Base-by-base conservation (phyloP, 2,888 invertebrate species). In the Ferrisia virgata region DNA sequence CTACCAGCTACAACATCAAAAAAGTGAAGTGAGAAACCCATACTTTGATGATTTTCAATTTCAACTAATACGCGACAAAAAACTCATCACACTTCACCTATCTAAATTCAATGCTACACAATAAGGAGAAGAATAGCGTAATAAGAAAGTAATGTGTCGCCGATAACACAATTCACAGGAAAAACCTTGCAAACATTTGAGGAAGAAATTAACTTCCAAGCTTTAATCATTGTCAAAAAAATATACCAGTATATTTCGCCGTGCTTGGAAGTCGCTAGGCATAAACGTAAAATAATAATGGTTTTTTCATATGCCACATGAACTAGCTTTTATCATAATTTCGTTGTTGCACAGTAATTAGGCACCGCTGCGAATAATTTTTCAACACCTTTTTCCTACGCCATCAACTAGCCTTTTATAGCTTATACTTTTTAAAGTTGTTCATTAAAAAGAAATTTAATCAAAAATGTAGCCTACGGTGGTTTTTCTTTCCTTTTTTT, bases 301-400 rank as follows among this genome's bases (percentile, higher is more conserved):
- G 69, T 69, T 69, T 69, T 28, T 53, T 53, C 53, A 53, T 53
- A 53, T 53, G 53, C 53, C 53, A 53, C 53, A 53, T 53, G 53
- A 53, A 53, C 53, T 69, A 69, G 69, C 69, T 69, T 69, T 69
- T 69, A 69, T 53, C 53, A 53, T 69, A 69, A 69, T 69, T 69
- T 69, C 31, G 31, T 31, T 69, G 31, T 69, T 69, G 69, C 69
- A 33, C 31, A 33, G 69, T 33, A 69, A 69, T 69, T 69, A 69
- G 31, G 69, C 53, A 53, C 53, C 22, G 53, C 69, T 69, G 69
- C 31, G 69, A 31, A 18, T 69, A 69, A 69, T 69, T 69, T 69
- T 69, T 69, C 69, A 53, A 53, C 53, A 33, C 69, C 69, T 69
- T 69, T 69, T 69, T 69, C 31, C 31, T 69, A 58, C 28, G 28